phyloP scores from a whole-genome alignment of 2,888 invertebrate genomes.

The Macrophya annulata region DNA sequence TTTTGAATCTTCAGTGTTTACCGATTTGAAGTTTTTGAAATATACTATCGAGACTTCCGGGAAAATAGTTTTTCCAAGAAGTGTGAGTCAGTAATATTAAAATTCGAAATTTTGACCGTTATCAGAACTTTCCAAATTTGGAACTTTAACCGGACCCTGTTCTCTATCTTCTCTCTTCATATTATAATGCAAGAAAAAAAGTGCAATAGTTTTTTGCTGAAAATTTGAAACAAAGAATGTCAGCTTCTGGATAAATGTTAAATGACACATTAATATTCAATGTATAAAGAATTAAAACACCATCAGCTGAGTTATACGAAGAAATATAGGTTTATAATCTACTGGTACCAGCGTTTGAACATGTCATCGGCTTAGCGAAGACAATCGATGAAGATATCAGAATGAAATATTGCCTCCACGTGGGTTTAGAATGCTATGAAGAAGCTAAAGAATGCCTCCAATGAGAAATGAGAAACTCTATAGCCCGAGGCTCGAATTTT shows the following conservation, averaged over 20 bases:
- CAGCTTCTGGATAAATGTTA: background rate
- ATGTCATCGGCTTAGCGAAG: background rate
- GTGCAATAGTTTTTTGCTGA: no score
- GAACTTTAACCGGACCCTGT: no score
- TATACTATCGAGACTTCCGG: no score
- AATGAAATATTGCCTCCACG: conserved; percentile 25
- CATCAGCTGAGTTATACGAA: background rate
- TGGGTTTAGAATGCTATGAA: conserved; percentile 20
- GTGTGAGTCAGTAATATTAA: no score
- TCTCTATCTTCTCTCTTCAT: no score
- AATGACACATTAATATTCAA: background rate
- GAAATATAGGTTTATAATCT: background rate
- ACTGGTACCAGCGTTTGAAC: background rate
- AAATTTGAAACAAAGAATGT: background rate
- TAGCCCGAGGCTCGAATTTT: background rate
- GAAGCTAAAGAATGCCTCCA: conserved; percentile 18
- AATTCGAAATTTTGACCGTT: no score
- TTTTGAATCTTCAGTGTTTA: no score
- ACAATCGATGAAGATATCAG: conserved; percentile 30
- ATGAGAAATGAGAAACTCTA: conserved; percentile 16
- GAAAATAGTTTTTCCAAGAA: no score
- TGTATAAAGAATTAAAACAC: background rate
- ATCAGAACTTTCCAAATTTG: no score
- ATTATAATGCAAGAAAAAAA: no score
- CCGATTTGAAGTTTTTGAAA: no score